phyloP scores from a whole-genome alignment of 2,797 vertebrate genomes.

The Sciaenops ocellatus region DNA sequence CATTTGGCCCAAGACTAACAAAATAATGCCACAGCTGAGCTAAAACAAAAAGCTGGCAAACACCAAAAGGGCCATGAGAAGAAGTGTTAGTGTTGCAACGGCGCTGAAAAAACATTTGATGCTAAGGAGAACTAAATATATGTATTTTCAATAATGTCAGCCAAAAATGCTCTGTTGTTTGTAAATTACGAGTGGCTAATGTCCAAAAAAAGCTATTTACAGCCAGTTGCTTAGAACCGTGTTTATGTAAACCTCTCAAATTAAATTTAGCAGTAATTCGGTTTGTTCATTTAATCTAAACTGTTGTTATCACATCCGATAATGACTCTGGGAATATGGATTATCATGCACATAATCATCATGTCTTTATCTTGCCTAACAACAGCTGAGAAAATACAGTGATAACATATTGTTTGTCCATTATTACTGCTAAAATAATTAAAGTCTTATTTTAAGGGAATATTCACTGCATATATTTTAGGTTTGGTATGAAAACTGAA shows the following conservation, averaged over 20 bases:
- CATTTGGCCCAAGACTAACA: neutral
- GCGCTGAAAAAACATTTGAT: slow-evolving; percentile 1
- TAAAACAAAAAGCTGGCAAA: neutral
- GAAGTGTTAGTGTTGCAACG: neutral
- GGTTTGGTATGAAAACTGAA: slow-evolving; percentile 1
- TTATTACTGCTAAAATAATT: slow-evolving; percentile 27
- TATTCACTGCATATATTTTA: neutral
- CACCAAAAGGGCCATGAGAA: slow-evolving; percentile 2
- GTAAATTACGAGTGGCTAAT: slow-evolving; percentile 1
- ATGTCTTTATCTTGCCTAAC: slow-evolving; percentile 36
- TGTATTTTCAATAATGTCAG: slow-evolving; percentile 8
- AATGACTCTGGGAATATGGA: slow-evolving; percentile 34
- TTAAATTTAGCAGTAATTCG: slow-evolving; percentile 15
- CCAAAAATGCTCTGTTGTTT: slow-evolving; percentile 1
- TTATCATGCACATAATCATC: slow-evolving; percentile 34
- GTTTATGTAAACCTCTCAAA: slow-evolving; percentile 42
- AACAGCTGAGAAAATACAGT: slow-evolving; percentile 40
- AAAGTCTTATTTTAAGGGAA: slow-evolving; percentile 15
- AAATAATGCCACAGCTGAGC: neutral
- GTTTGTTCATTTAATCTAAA: slow-evolving; percentile 31
- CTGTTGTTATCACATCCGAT: slow-evolving; percentile 30
- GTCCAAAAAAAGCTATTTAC: slow-evolving; percentile 3
- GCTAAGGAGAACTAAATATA: slow-evolving; percentile 6
- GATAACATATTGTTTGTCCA: slow-evolving; percentile 19
- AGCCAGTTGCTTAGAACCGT: neutral